A percentile compares a stretch with the other conserved stretches of the same genome.
These are phyloP conservation scores for Clunio marinus DNA, from an alignment of 2,888 invertebrate species.

Conservation along the genomic window DNA sequence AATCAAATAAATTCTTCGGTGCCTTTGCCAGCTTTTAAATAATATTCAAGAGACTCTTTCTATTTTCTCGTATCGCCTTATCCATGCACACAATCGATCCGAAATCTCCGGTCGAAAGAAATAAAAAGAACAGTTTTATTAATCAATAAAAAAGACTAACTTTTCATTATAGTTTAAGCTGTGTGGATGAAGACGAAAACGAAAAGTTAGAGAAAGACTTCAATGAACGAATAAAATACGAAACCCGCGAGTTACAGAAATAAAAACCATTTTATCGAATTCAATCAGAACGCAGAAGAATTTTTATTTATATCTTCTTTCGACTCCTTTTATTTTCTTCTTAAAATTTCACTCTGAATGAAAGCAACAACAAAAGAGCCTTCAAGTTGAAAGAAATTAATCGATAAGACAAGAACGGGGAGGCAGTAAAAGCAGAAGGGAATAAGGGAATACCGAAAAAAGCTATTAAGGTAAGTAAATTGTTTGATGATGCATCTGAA, in stretches of 20 bases:
- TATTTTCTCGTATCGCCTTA: neutral
- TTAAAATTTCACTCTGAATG: neutral
- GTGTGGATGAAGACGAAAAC: constrained; percentile 4
- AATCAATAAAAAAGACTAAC: constrained; percentile 34
- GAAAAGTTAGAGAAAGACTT: constrained; percentile 28
- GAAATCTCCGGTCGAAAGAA: neutral
- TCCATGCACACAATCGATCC: neutral
- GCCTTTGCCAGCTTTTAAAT: neutral
- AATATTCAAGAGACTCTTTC: neutral
- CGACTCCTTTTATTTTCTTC: neutral
- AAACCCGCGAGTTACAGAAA: neutral
- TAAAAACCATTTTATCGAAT: constrained; percentile 30
- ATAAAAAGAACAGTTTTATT: constrained; percentile 31
- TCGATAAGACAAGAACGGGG: constrained; percentile 16
- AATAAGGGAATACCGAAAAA: constrained; percentile 31
- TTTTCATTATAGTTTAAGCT: too few species aligned
- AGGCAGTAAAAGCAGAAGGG: constrained; percentile 4
- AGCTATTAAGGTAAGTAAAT: constrained; percentile 39
- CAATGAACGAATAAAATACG: constrained; percentile 31
- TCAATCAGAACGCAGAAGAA: constrained; percentile 32
- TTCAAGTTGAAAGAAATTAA: constrained; percentile 24
- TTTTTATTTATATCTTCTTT: constrained; percentile 11
- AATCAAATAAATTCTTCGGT: constrained; percentile 23
- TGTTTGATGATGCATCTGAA: constrained; percentile 32
- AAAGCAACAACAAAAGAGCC: neutral